Evolutionary conservation across 2,888 invertebrate species (phyloP), one percentile per base, ranked within the genome.

Genomic region (Priocnemis perturbator): DNA sequence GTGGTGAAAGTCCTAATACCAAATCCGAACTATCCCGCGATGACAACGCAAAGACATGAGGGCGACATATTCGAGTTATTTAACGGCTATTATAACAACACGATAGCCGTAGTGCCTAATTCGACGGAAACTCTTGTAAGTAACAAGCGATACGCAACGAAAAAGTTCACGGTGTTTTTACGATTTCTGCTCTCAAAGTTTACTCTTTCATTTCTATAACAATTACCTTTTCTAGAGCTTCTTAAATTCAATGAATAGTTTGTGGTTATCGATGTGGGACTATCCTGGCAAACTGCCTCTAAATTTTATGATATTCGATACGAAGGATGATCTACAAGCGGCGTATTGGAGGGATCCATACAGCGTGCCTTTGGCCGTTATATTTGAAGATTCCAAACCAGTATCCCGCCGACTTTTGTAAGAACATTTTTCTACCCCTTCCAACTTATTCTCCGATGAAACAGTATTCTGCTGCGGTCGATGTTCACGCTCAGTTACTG

Each of bases 11-110:
- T 94, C 88, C 88, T 93, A 78, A 92, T 94, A 82, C 94, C 94
- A 21, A 94, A 95, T 88, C 94, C 95, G 57, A 93, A 94, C 89
- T 94, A 94, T 87, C 94, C 94, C 0, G 92, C 93, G 78, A 93
- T 94, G 84, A 91, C 91, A 70, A 91, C 91, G 65, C 93, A 93
- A 17, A 91, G 92, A 69, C 91, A 91, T 63, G 91, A 91, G 57
- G 90, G 90, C 3, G 89, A 90, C 67, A 86, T 92, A 71, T 91
- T 92, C 81, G 90, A 91, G 68, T 90, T 91, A 85, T 92, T 92
- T 83, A 89, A 90, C 74, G 88, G 90, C 69, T 85, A 92, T 83
- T 91, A 79, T 81, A 93, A 90, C 87, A 93, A 93, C 83, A 92
- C 93, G 0, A 91, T 94, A 26, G 94, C 94, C 7, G 93, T 94